These are phyloP conservation scores for Papilio elwesi DNA, from an alignment of 2,888 invertebrate species.

Conservation along the genomic window DNA sequence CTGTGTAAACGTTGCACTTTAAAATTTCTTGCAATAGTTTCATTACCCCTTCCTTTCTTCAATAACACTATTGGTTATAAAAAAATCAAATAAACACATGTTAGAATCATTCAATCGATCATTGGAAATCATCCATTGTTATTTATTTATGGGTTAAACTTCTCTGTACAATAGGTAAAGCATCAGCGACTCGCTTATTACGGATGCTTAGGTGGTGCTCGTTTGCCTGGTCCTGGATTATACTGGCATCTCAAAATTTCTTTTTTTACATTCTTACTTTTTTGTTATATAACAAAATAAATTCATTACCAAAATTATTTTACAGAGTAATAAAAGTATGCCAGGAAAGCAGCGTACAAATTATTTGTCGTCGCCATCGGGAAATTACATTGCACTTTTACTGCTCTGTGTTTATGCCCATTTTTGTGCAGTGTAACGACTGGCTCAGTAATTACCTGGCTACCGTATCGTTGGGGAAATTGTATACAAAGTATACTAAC, in stretches of 20 bases:
- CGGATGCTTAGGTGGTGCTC: too few species aligned
- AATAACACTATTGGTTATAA: background rate
- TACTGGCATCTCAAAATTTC: too few species aligned
- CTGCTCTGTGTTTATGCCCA: constrained; percentile 8
- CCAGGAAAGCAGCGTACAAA: background rate
- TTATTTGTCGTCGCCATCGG: background rate
- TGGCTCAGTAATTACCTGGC: background rate
- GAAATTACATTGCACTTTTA: constrained; percentile 8
- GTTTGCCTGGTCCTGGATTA: too few species aligned
- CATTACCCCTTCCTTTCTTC: too few species aligned
- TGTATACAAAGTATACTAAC: background rate
- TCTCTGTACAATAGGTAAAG: too few species aligned
- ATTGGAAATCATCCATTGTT: too few species aligned
- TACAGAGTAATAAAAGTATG: background rate
- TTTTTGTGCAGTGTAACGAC: constrained; percentile 1
- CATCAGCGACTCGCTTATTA: too few species aligned
- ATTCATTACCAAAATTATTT: background rate
- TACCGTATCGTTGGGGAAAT: background rate
- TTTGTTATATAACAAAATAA: too few species aligned
- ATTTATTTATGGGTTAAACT: too few species aligned
- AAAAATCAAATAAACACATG: too few species aligned
- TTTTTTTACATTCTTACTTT: too few species aligned
- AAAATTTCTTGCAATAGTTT: background rate
- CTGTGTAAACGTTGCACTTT: background rate
- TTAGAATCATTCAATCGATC: too few species aligned